phyloP scores from a whole-genome alignment of 2,113 vertebrate genomes.

The Epinephelus fuscoguttatus region DNA sequence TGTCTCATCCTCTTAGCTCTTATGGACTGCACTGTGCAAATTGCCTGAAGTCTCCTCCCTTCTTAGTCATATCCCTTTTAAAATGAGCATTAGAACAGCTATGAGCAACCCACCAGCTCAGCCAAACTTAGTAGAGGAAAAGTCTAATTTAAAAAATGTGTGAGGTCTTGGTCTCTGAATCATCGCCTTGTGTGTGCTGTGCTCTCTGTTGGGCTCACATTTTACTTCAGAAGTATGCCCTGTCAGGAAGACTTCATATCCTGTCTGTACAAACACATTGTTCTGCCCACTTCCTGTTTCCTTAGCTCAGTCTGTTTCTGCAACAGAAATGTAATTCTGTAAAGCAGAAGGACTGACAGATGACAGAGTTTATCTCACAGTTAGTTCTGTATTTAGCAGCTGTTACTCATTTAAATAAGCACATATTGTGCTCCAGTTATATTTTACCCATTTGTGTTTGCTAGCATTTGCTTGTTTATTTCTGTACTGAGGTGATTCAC shows the following conservation, averaged over 20 bases:
- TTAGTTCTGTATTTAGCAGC: neutral
- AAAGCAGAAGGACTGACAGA: neutral
- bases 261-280: constrained; percentile 75
- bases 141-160: neutral
- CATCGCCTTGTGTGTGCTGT: neutral
- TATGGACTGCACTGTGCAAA: too few relatives aligned
- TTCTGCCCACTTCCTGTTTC: constrained; percentile 70
- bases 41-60: neutral
- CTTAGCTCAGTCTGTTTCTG: neutral
- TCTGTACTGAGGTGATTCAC: neutral
- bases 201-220: neutral
- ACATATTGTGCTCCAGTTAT: neutral
- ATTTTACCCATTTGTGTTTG: neutral
- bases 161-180: neutral
- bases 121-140: neutral
- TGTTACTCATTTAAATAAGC: neutral
- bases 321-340: neutral
- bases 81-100: neutral
- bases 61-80: neutral
- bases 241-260: constrained; percentile 62
- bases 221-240: constrained; percentile 10
- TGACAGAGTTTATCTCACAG: neutral
- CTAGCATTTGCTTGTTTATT: neutral
- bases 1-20: too few relatives aligned
- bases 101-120: neutral